These are phyloP conservation scores for Gallinago stenura DNA, from an alignment of 2,797 vertebrate genomes.

Conservation along the genomic window DNA sequence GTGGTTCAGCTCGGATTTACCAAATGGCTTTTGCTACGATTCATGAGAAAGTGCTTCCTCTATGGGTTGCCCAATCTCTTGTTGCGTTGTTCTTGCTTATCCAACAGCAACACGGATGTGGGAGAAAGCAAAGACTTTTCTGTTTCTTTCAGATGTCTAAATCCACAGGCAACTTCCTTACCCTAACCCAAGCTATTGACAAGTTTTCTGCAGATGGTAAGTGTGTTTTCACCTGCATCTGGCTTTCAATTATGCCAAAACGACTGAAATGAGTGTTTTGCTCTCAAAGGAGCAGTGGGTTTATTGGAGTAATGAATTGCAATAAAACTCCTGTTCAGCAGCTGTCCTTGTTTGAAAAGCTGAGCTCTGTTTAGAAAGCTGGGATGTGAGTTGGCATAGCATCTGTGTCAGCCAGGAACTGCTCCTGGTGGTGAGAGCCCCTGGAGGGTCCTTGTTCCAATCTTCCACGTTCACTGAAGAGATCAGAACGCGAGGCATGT, in stretches of 20 bases:
- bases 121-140: neutral
- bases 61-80: neutral
- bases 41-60: neutral
- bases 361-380: neutral
- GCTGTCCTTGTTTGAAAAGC: neutral
- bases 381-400: neutral
- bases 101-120: neutral
- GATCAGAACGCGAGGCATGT: rapidly evolving
- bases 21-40: neutral
- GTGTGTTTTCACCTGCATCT: neutral
- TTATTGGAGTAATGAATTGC: neutral
- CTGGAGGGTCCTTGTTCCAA: no score
- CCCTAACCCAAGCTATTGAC: constrained; percentile 87
- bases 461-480: rapidly evolving
- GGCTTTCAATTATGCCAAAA: neutral
- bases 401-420: neutral
- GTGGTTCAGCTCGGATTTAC: neutral
- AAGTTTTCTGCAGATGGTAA: constrained; percentile 98
- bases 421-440: neutral
- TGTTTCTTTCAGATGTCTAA: constrained; percentile 93
- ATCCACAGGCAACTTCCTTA: constrained; percentile 99
- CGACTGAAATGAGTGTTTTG: neutral
- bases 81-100: neutral
- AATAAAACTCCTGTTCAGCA: neutral
- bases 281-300: neutral